Evolutionary conservation across 2,797 vertebrate genomes (phyloP).

Genomic region (Telmatherina bonti): DNA sequence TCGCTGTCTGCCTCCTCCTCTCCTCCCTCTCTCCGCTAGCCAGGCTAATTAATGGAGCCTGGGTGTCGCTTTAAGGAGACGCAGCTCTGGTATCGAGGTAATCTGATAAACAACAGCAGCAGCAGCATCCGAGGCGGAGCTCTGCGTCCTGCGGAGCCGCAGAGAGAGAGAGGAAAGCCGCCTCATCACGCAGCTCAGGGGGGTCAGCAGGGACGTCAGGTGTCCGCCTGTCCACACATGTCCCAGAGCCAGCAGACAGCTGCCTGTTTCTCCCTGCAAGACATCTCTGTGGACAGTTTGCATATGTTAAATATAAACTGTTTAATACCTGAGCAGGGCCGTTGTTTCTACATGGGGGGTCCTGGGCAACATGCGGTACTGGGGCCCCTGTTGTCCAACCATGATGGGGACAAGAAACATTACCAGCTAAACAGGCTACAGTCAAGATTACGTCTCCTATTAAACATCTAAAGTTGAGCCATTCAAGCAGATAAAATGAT

Average conservation of each 20-base stretch:
- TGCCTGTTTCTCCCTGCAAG: neutral
- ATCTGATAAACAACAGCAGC: constrained; percentile 58
- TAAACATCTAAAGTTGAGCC: too few species aligned
- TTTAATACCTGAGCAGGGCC: too few species aligned
- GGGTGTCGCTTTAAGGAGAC: constrained; percentile 76
- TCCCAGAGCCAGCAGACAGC: neutral
- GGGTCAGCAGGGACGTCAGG: neutral
- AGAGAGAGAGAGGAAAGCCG: neutral
- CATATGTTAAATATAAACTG: neutral
- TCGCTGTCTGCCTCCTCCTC: neutral
- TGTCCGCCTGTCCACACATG: neutral
- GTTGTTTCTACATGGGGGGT: too few species aligned
- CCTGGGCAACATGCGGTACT: too few species aligned
- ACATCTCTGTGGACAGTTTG: neutral
- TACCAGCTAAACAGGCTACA: too few species aligned
- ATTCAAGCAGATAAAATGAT: too few species aligned
- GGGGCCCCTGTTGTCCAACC: too few species aligned
- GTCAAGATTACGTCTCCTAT: too few species aligned
- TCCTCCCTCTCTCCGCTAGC: neutral
- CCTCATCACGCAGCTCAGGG: neutral
- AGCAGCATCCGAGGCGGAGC: constrained; percentile 64
- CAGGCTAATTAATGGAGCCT: constrained; percentile 76
- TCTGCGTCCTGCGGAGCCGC: constrained; percentile 24
- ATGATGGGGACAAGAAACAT: too few species aligned
- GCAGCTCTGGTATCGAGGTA: constrained; percentile 44